Conservation (phyloP, 2,113 vertebrate genomes). For the Oncorhynchus mykiss region DNA sequence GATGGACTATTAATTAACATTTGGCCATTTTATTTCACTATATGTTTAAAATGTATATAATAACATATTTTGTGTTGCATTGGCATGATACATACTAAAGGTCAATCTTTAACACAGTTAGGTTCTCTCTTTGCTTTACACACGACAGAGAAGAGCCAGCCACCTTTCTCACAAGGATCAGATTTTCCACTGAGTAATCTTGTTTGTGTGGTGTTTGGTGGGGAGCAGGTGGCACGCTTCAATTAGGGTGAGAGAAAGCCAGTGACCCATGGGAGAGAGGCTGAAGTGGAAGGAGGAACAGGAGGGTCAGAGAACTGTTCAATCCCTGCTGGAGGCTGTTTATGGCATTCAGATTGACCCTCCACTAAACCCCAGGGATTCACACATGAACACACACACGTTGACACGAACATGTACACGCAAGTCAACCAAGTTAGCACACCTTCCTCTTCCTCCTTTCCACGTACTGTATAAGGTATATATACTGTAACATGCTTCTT, state of each 20-base stretch:
- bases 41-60: no score
- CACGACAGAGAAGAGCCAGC: background rate
- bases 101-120: background rate
- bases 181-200: background rate
- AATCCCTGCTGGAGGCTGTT: background rate
- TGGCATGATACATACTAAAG: background rate
- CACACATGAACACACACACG: background rate
- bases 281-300: background rate
- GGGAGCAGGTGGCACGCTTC: background rate
- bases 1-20: no score
- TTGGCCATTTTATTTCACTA: no score
- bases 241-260: background rate
- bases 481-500: no score
- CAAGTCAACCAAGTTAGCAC: no score
- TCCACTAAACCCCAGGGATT: background rate
- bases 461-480: no score
- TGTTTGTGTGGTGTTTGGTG: background rate
- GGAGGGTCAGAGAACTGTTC: conserved; percentile 5
- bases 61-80: no score
- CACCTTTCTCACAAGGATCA: background rate
- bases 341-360: background rate
- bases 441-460: no score
- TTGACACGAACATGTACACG: no score
- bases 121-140: background rate
- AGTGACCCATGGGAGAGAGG: conserved; percentile 1